Conservation (phyloP, 1,140 invertebrate genomes). For the Cydia amplana region DNA sequence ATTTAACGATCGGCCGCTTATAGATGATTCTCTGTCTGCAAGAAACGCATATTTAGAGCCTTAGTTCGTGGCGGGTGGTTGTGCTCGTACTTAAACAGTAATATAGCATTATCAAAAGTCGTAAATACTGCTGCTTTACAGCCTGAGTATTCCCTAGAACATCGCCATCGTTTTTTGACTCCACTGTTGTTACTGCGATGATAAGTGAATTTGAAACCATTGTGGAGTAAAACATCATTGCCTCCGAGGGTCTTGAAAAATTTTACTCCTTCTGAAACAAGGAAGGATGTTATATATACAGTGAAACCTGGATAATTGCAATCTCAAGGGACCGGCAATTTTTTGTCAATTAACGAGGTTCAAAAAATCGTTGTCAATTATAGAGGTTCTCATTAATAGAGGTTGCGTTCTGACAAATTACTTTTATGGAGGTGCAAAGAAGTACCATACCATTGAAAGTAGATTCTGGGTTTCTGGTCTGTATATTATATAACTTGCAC, state of each 20-base stretch:
- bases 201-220: neutral
- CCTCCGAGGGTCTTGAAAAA: neutral
- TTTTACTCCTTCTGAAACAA: neutral
- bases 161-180: slow-evolving; percentile 21
- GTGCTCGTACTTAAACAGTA: neutral
- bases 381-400: no score
- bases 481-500: no score
- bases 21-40: neutral
- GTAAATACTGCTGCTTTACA: neutral
- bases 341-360: no score
- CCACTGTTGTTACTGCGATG: neutral
- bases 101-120: neutral
- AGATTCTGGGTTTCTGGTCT: no score
- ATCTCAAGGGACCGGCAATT: no score
- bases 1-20: no score
- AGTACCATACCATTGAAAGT: no score
- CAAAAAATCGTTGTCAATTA: no score
- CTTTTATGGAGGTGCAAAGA: no score
- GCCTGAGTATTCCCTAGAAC: neutral
- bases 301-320: no score
- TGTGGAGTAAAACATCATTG: neutral
- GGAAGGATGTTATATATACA: no score
- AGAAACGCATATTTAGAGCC: neutral
- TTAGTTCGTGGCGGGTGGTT: neutral
- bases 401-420: no score